Conservation (phyloP, 2,113 vertebrate species). For the Otolemur garnettii region DNA sequence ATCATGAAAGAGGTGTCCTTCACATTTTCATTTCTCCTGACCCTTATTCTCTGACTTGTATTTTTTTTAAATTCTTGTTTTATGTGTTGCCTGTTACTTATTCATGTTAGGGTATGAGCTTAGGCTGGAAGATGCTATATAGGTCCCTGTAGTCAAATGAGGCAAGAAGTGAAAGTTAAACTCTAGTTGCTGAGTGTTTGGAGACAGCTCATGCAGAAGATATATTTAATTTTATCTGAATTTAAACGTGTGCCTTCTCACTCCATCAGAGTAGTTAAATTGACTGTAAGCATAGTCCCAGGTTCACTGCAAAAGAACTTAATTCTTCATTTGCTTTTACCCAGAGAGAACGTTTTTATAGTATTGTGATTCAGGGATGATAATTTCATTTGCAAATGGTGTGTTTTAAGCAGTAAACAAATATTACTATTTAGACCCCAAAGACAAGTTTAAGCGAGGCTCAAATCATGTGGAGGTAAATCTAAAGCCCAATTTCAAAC, state of each 20-base stretch:
- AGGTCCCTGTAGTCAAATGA: not conserved
- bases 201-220: slow-evolving; percentile 52
- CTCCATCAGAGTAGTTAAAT: slow-evolving; percentile 72
- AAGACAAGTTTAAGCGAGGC: slow-evolving; percentile 65
- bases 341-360: slow-evolving; percentile 75
- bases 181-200: not conserved
- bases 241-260: slow-evolving; percentile 66
- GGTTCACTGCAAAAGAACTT: slow-evolving; percentile 68
- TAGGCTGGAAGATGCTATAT: not conserved
- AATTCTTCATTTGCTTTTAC: slow-evolving; percentile 76
- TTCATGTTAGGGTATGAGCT: not conserved
- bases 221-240: slow-evolving; percentile 60
- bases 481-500: slow-evolving; percentile 67
- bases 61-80: slow-evolving; percentile 50
- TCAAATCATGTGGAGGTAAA: slow-evolving; percentile 63
- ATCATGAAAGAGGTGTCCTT: slow-evolving; percentile 41
- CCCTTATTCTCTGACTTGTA: slow-evolving; percentile 23
- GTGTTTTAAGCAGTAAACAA: slow-evolving; percentile 81
- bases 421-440: slow-evolving; percentile 70
- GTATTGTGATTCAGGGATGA: slow-evolving; percentile 69
- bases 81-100: not conserved
- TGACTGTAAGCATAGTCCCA: slow-evolving; percentile 71
- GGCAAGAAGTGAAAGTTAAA: slow-evolving; percentile 10
- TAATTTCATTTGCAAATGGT: slow-evolving; percentile 75
- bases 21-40: slow-evolving; percentile 53